A percentile compares a stretch with the other conserved stretches of the same genome.
Conservation (phyloP, 1,140 invertebrate genomes). For the Calliphora vicina region DNA sequence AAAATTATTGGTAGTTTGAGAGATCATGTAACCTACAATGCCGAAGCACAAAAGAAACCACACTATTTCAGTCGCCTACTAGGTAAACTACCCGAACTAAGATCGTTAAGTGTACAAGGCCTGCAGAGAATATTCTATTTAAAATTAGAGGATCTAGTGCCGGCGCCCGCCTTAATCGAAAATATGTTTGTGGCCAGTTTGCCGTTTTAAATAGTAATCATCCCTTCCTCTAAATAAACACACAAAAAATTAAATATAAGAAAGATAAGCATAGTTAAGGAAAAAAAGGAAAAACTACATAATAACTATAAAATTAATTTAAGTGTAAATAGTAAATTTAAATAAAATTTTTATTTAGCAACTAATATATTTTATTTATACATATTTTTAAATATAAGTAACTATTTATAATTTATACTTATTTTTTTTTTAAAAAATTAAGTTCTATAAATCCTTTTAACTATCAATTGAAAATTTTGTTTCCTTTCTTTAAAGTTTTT, state of each 20-base stretch:
- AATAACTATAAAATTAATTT: not conserved
- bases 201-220: slow-evolving; percentile 82
- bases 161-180: slow-evolving; percentile 90
- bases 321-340: not conserved
- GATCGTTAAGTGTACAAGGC: slow-evolving; percentile 90
- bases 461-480: not conserved
- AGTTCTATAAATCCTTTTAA: not conserved
- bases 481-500: not conserved
- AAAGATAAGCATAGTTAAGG: no score
- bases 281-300: not conserved
- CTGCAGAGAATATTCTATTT: slow-evolving; percentile 93
- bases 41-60: slow-evolving; percentile 84
- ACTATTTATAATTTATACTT: not conserved
- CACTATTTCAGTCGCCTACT: slow-evolving; percentile 93
- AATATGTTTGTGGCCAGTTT: slow-evolving; percentile 94
- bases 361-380: not conserved
- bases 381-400: not conserved
- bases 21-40: slow-evolving; percentile 94
- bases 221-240: no score
- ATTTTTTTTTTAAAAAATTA: no score
- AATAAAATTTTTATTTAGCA: not conserved
- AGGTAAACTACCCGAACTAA: slow-evolving; percentile 88
- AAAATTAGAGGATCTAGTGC: slow-evolving; percentile 90
- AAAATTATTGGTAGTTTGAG: slow-evolving; percentile 92
- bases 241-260: no score